Evolutionary conservation across 1,140 invertebrate species (phyloP), one percentile per base, ranked within the genome.

Genomic region (Odontomachus brunneus): DNA sequence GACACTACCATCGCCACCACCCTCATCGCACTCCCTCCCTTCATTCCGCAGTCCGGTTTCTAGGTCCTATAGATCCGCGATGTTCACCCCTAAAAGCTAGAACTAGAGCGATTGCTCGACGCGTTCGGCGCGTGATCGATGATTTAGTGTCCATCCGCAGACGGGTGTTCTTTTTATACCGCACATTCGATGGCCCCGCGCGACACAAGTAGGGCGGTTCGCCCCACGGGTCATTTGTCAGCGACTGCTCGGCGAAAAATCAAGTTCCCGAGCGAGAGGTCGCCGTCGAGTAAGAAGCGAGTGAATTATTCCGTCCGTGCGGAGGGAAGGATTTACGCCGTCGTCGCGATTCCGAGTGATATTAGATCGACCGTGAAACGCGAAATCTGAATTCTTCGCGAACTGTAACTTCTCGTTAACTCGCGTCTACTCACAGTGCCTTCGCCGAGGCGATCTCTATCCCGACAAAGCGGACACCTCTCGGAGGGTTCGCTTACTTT

Each of bases 71-170:
- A 73, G 9, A 55, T 55, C 38, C 51, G 29, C 29, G 14, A 72
- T 11, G 9, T 11, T 44, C 38, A 4, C 0, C 38, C 38, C 38
- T 44, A 44, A 44, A 44, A 44, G 38, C 38, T 11, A n/a, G n/a
- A n/a, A n/a, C n/a, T n/a, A n/a, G n/a, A n/a, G n/a, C 29, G 29
- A 5, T 5, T 44, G 38, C 38, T 44, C 38, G 38, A 11, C 24
- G 2, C 38, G 9, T 59, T 15, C 71, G 22, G 22, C 55, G n/a
- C 24, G 17, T 73, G 33, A 57, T 44, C 29, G 33, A 15, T 72
- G 53, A 74, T 59, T 74, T 60, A 59, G 15, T 26, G 33, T 55
- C n/a, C 26, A 19, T 60, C 38, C 24, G 24, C 71, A 22, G 17
- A 22, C 26, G 26, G 26, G 9, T 44, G 9, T 44, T 44, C 15